Conservation (phyloP, 2,797 vertebrate genomes). For the Gastrophryne carolinensis region DNA sequence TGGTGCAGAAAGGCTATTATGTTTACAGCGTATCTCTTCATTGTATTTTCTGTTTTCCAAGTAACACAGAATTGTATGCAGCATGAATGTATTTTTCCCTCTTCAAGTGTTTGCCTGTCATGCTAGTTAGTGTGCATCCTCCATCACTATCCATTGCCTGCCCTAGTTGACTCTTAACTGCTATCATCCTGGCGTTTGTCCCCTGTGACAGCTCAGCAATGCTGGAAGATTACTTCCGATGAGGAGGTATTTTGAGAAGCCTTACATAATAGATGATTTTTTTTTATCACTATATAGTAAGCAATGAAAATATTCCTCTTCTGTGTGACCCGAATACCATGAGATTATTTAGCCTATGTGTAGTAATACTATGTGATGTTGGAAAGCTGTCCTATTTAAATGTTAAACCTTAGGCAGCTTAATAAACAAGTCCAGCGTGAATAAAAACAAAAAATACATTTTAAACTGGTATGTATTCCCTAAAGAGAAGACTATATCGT, state of each 20-base stretch:
- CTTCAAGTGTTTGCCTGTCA: background rate
- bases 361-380: too few species aligned
- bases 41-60: too few species aligned
- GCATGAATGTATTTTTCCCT: too few species aligned
- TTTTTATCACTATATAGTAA: background rate
- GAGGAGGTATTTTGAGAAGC: background rate
- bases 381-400: too few species aligned
- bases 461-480: too few species aligned
- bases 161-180: background rate
- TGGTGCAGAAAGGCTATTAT: too few species aligned
- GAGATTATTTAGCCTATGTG: background rate
- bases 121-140: background rate
- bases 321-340: background rate
- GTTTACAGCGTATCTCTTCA: too few species aligned
- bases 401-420: too few species aligned
- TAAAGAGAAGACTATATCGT: too few species aligned
- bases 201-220: background rate
- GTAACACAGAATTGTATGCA: too few species aligned
- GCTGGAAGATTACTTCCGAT: background rate
- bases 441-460: too few species aligned
- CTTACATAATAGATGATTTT: conserved; percentile 4
- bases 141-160: background rate
- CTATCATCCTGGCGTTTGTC: background rate
- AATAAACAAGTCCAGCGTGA: too few species aligned
- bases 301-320: background rate